A percentile compares a stretch with the other conserved stretches of the same genome.
Evolutionary conservation across 2,888 invertebrate species (phyloP).

Genomic region (Temnothorax ravouxi): DNA sequence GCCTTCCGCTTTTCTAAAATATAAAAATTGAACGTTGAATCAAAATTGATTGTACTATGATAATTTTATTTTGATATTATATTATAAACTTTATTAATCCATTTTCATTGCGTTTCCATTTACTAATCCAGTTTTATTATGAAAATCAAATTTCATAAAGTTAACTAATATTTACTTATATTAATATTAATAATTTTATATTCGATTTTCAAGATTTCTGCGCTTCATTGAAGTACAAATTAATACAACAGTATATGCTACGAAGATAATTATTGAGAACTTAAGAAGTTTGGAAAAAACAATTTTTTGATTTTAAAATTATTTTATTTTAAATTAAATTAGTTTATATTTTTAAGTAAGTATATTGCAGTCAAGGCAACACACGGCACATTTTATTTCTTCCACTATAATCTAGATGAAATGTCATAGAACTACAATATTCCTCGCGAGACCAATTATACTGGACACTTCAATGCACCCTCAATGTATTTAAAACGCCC

Average conservation of each 20-base stretch:
- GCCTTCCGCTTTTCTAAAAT: slow-evolving; percentile 4
- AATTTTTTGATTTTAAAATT: background rate
- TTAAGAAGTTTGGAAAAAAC: background rate
- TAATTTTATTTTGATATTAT: background rate
- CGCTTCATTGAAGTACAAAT: background rate
- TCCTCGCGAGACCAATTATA: slow-evolving; percentile 24
- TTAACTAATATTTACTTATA: slow-evolving; percentile 5
- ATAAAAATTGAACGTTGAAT: background rate
- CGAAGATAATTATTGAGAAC: background rate
- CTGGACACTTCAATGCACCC: slow-evolving; percentile 39
- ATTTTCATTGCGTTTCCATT: background rate
- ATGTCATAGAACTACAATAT: slow-evolving; percentile 8
- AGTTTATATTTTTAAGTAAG: background rate
- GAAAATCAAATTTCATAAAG: background rate
- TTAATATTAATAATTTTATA: slow-evolving; percentile 9
- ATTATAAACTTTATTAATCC: background rate
- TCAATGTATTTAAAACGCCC: slow-evolving; percentile 43
- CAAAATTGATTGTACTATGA: background rate
- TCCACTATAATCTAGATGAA: background rate
- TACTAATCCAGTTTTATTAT: background rate
- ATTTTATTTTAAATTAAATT: slow-evolving; percentile 11
- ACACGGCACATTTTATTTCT: slow-evolving; percentile 19
- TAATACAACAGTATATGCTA: background rate
- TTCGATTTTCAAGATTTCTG: slow-evolving; percentile 9
- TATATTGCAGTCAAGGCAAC: background rate